Evolutionary conservation across 2,888 invertebrate species (phyloP), one percentile per base, ranked within the genome.

Genomic region (Ormyrus nitidulus): DNA sequence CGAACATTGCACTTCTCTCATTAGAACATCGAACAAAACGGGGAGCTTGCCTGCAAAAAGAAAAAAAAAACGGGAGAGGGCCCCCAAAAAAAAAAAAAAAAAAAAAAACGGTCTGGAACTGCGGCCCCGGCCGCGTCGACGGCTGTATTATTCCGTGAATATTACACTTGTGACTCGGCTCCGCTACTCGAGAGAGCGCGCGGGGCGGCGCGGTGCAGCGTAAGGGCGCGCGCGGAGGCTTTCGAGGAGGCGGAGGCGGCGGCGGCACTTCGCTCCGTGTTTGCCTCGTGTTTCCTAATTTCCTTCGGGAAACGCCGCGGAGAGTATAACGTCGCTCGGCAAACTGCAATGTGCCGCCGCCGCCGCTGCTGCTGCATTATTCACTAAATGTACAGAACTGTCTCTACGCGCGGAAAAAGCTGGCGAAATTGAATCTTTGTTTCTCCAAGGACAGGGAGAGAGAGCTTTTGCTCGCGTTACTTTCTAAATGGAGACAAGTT

Each of bases 151-250:
- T 89, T 88, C 85, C 82, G 87, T 90, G 90, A 90, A 90, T 90
- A 89, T 89, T 90, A 87, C 89, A 90, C 89, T 90, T 90, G 89
- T 89, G 90, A 90, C 90, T 90, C 84, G 85, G 86, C 77, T 80
- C 81, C 0, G 3, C 34, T 34, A 34, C 34, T 34, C 34, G 34
- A 34, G 34, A 34, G 34, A 74, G 77, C 53, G 78, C 19, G 72
- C 9, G 49, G 34, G 1, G 34, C 34, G 34, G 3, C 3, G 34
- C 3, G 34, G 34, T 46, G 81, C 72, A 79, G 83, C 77, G 79
- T 75, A 83, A 77, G 62, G 66, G 83, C 73, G 71, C 9, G 59
- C 46, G 79, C 77, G 77, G 79, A 83, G 80, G 77, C 34, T 34
- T 4, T 34, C 34, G 82, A 83, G 84, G 82, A 13, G 34, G 19